phyloP scores from a whole-genome alignment of 64 coral and sea anemone species.

The Orbicella faveolata region DNA sequence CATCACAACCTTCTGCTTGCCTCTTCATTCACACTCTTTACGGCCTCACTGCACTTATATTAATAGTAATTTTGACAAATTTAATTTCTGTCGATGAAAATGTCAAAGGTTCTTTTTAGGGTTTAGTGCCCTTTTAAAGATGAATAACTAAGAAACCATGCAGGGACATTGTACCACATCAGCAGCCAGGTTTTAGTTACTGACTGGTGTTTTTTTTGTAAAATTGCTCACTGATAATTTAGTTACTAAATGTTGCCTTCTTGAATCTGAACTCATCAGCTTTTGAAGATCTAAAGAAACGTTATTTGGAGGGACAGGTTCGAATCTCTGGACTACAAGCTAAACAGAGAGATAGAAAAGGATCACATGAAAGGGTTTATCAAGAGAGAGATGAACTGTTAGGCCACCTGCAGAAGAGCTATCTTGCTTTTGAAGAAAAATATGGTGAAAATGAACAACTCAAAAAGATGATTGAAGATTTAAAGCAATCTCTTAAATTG shows the following conservation, averaged over 20 bases:
- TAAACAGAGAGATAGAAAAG: slow-evolving; percentile 6
- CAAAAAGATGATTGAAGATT: neutral
- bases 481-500: neutral
- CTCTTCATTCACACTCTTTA: too few relatives aligned
- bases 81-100: too few relatives aligned
- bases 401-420: slow-evolving; percentile 23
- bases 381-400: slow-evolving; percentile 47
- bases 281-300: slow-evolving; percentile 4
- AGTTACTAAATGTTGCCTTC: neutral
- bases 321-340: neutral
- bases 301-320: neutral
- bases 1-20: too few relatives aligned
- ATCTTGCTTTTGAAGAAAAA: slow-evolving; percentile 40
- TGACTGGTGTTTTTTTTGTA: too few relatives aligned
- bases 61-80: too few relatives aligned
- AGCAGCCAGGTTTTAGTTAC: too few relatives aligned
- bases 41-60: too few relatives aligned
- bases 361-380: neutral
- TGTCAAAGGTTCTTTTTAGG: too few relatives aligned
- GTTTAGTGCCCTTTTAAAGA: too few relatives aligned
- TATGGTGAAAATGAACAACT: slow-evolving; percentile 34
- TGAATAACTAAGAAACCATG: too few relatives aligned
- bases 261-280: slow-evolving; percentile 23
- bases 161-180: too few relatives aligned
- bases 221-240: too few relatives aligned